phyloP scores from a whole-genome alignment of 2,113 vertebrate species.

The Arizona elegans region DNA sequence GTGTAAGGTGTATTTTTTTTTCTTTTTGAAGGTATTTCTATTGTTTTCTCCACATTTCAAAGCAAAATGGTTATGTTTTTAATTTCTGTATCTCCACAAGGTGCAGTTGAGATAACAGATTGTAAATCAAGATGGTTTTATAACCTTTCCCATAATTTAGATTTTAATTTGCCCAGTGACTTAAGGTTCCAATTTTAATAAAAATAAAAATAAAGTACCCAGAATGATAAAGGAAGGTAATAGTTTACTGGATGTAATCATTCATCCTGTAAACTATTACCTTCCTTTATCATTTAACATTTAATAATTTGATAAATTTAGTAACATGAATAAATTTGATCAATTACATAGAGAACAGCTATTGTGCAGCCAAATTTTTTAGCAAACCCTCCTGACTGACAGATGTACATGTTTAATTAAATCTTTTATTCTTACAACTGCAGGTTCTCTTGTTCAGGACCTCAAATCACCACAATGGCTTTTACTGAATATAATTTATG shows the following conservation, averaged over 20 bases:
- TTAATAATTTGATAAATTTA: background rate
- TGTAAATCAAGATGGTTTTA: background rate
- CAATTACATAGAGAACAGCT: background rate
- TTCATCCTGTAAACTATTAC: background rate
- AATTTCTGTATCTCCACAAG: background rate
- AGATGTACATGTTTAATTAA: background rate
- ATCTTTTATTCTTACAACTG: background rate
- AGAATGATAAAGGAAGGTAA: background rate
- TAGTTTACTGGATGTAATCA: background rate
- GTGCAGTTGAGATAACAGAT: background rate
- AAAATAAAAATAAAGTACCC: background rate
- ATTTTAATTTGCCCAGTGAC: slow-evolving; percentile 7
- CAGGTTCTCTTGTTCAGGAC: background rate
- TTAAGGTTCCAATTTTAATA: background rate
- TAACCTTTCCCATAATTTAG: slow-evolving; percentile 3
- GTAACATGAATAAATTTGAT: background rate
- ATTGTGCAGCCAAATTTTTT: background rate
- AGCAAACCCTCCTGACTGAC: background rate
- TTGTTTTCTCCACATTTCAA: background rate
- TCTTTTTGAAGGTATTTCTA: background rate
- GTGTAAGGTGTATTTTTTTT: background rate
- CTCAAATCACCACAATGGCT: background rate
- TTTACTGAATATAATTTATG: background rate
- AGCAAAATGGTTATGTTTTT: background rate
- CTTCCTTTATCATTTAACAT: background rate